A percentile compares a stretch with the other conserved stretches of the same genome.
Conservation (phyloP, 2,113 vertebrate species). For the Alligator sinensis region DNA sequence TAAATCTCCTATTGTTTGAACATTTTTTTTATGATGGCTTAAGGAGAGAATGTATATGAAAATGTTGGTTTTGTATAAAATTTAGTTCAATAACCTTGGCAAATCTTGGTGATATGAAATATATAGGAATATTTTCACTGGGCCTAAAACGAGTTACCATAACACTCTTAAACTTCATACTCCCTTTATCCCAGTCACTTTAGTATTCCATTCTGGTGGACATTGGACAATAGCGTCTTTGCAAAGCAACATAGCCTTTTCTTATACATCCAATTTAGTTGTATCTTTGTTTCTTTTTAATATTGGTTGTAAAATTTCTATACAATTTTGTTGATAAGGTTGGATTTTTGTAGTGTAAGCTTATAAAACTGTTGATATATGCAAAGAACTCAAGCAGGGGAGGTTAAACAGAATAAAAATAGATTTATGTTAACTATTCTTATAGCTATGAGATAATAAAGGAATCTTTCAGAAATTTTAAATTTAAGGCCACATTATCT, state of each 20-base stretch:
- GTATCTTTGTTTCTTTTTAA: background rate
- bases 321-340: background rate
- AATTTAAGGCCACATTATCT: background rate
- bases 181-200: background rate
- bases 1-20: background rate
- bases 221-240: background rate
- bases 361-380: background rate
- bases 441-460: background rate
- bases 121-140: background rate
- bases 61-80: background rate
- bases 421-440: background rate
- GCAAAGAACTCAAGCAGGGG: background rate
- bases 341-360: background rate
- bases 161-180: background rate
- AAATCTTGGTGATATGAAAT: background rate
- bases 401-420: background rate
- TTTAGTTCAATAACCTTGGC: background rate
- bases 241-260: background rate
- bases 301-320: background rate
- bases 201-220: background rate
- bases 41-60: background rate
- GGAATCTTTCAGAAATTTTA: background rate
- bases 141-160: background rate
- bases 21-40: background rate
- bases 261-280: background rate